Evolutionary conservation across 2,888 invertebrate genomes (phyloP).

Genomic region (Synanthedon tipuliformis): DNA sequence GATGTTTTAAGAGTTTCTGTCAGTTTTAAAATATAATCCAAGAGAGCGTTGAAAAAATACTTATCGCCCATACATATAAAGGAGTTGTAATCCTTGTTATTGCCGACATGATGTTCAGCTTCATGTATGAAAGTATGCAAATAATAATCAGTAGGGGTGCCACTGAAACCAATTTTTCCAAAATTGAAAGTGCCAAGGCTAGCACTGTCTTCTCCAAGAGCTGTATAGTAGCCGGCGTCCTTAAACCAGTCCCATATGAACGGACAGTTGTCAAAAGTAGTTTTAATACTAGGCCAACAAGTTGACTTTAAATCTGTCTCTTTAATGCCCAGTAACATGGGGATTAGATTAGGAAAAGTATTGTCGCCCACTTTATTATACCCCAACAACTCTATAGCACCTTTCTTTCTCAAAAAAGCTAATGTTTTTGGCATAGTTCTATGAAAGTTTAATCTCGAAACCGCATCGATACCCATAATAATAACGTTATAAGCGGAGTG

Average conservation of each 20-base stretch:
- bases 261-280: conserved; percentile 81
- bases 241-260: conserved; percentile 88
- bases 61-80: conserved; percentile 78
- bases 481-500: conserved; percentile 74
- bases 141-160: conserved; percentile 89
- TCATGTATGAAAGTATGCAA: conserved; percentile 79
- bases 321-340: conserved; percentile 80
- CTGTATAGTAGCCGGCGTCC: conserved; percentile 78
- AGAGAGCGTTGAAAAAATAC: conserved; percentile 76
- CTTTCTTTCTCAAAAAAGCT: conserved; percentile 70
- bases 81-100: conserved; percentile 73
- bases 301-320: conserved; percentile 72
- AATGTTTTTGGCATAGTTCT: conserved; percentile 84
- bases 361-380: conserved; percentile 96
- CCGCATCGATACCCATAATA: conserved; percentile 85
- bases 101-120: conserved; percentile 76
- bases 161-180: conserved; percentile 78
- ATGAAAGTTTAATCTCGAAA: conserved; percentile 87
- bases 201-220: conserved; percentile 86
- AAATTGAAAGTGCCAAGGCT: conserved; percentile 85
- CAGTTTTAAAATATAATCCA: conserved; percentile 78
- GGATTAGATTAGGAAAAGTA: conserved; percentile 90
- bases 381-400: conserved; percentile 83
- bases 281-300: conserved; percentile 72
- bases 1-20: conserved; percentile 67